These are phyloP conservation scores for Phyllotis vaccarum DNA, from an alignment of 2,797 vertebrate genomes.

Conservation along the genomic window DNA sequence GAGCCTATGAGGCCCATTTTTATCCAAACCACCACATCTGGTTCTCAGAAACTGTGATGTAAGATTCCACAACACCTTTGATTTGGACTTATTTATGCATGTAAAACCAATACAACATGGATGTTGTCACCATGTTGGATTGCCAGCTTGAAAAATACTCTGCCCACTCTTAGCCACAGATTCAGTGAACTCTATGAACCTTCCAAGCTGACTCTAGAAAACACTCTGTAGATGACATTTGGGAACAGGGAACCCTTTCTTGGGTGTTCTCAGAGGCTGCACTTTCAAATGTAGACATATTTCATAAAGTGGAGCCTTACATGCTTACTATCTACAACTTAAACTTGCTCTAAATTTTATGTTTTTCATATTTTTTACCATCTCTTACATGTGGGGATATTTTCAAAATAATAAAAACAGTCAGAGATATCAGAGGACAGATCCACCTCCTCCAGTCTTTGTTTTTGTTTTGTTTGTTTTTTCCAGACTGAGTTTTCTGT, in stretches of 20 bases:
- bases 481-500: too few relatives aligned
- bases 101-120: background rate
- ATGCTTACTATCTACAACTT: background rate
- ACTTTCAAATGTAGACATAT: background rate
- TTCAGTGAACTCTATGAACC: background rate
- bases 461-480: too few relatives aligned
- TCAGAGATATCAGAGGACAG: too few relatives aligned
- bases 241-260: background rate
- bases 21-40: background rate
- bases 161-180: background rate
- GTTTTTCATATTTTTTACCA: background rate
- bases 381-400: too few relatives aligned
- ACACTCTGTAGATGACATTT: background rate
- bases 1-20: too few relatives aligned
- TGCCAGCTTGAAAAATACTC: background rate
- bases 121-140: too few relatives aligned
- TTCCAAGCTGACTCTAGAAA: background rate
- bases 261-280: background rate
- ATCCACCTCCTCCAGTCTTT: too few relatives aligned
- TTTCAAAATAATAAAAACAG: too few relatives aligned
- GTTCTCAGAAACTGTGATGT: background rate
- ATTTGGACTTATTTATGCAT: background rate
- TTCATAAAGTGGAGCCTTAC: background rate
- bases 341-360: background rate
- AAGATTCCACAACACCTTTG: background rate